Conservation (phyloP, 1,140 invertebrate genomes). For the Diachasmimorpha longicaudata region DNA sequence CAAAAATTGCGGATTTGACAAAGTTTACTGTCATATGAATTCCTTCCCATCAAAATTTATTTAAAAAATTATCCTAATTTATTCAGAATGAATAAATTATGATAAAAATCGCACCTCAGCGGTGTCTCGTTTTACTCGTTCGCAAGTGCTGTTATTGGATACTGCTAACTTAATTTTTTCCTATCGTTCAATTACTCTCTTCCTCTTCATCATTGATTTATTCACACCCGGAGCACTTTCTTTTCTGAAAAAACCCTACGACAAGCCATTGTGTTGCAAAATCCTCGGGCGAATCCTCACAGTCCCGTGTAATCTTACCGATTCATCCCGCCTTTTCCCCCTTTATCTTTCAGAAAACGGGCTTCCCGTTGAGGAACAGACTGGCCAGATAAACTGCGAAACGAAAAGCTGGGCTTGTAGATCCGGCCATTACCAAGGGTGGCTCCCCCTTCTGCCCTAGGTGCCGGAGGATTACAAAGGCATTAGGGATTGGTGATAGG, state of each 20-base stretch:
- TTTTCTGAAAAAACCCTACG: background rate
- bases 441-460: background rate
- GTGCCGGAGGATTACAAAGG: conserved; percentile 21
- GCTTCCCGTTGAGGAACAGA: conserved; percentile 18
- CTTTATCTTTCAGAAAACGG: conserved; percentile 15
- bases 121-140: too few species aligned
- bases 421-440: conserved; percentile 20
- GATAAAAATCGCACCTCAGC: too few species aligned
- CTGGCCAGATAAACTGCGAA: conserved; percentile 16
- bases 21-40: too few species aligned
- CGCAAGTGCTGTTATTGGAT: too few species aligned
- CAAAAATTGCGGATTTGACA: too few species aligned
- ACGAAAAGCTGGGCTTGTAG: conserved; percentile 13
- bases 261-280: conserved; percentile 7
- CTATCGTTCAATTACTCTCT: too few species aligned
- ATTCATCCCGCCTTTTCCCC: conserved; percentile 3
- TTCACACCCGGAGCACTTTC: too few species aligned
- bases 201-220: too few species aligned
- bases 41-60: too few species aligned
- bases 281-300: conserved; percentile 11
- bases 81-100: too few species aligned
- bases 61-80: too few species aligned
- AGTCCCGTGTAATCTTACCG: conserved; percentile 18
- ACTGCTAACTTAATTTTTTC: too few species aligned
- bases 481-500: conserved; percentile 27